Base-by-base conservation (phyloP, 2,113 vertebrate genomes). In the Gallinago media region DNA sequence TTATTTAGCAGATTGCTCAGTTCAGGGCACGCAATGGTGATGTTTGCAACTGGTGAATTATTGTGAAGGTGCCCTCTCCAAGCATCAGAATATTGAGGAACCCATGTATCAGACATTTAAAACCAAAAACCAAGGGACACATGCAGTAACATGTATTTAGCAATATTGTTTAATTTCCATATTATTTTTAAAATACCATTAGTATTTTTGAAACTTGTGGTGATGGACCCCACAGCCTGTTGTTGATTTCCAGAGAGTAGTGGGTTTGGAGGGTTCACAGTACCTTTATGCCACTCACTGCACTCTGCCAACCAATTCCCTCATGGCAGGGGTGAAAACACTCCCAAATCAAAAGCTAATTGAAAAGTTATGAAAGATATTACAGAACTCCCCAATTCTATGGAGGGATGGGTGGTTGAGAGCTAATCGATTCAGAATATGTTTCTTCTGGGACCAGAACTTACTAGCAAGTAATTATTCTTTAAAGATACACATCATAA, bases 381-480 rank as follows among this genome's bases (percentile, higher is more conserved):
- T 85, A 23, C 34, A 68, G 44, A 89, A 36, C 75, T 77, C 55
- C 63, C 14, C 15, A 72, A 1, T 8, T 77, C 55, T 50, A 1
- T 36, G 59, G 67, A 77, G 59, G 34, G 20, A 74, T 54, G 70
- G 50, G 65, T 91, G 54, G 29, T 40, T 91, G 68, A 82, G 62
- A 75, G 55, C 82, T 90, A 72, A 91, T 95, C 80, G 70, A 72
- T 89, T 83, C 85, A 89, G 72, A 91, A 59, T 63, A 36, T 54
- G 49, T 96, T 94, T 85, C 79, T 95, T 96, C 74, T 83, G 85
- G 85, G 85, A 89, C 52, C 31, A 81, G 76, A 67, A 38, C 52
- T 94, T 90, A 92, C 44, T 89, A 49, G 85, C 50, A 87, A 88
- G 75, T 50, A 95, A 93, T 96, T 96, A 96, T 56, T 71, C 88